phyloP scores from a whole-genome alignment of 2,797 vertebrate genomes.

The Todus mexicanus region DNA sequence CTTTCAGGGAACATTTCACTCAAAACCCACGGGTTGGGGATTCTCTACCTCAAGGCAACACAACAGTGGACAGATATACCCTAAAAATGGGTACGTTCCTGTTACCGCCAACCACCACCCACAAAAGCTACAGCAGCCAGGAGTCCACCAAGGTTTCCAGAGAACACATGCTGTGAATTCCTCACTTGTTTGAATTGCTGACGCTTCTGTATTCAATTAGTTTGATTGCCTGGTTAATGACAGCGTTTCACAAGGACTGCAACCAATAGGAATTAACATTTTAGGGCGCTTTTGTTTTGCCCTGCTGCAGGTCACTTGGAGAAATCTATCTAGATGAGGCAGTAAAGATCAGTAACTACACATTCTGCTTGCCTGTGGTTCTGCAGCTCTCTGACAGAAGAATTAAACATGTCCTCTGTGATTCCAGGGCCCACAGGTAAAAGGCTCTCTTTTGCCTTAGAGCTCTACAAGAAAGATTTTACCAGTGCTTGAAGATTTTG shows the following conservation, averaged over 20 bases:
- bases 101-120: background rate
- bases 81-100: background rate
- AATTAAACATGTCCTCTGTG: background rate
- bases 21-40: background rate
- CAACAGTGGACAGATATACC: background rate
- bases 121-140: background rate
- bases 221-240: background rate
- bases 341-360: background rate
- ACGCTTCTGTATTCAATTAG: background rate
- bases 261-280: background rate
- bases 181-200: background rate
- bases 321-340: background rate
- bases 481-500: slow-evolving; percentile 22
- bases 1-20: background rate
- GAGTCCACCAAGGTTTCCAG: background rate
- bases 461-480: background rate
- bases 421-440: background rate
- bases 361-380: background rate
- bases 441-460: background rate
- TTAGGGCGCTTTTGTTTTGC: background rate
- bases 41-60: background rate
- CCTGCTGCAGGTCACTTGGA: slow-evolving; percentile 21
- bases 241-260: background rate
- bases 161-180: background rate
- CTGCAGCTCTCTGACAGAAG: background rate